Base-by-base conservation (phyloP, 1,140 invertebrate genomes). In the Panulirus ornatus region DNA sequence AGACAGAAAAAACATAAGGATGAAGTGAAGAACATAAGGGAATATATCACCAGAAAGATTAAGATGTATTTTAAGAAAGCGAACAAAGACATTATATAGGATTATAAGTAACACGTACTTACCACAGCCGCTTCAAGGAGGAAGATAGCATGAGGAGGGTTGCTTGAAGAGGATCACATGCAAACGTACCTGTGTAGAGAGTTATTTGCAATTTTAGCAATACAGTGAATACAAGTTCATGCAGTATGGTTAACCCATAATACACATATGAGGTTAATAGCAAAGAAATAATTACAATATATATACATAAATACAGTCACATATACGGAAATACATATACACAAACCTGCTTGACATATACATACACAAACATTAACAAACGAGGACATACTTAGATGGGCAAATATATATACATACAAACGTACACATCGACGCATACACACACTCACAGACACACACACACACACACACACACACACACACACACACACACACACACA, bases 321-420 rank as follows among this genome's bases (percentile, higher is more conserved):
- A 8, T 63, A 63, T 22, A 8, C 58, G 27, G 27, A 63, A 22
- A 63, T 1, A 63, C 27, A 1, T 22, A n/a, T n/a, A 63, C 19
- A 63, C 27, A 63, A 63, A 63, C 27, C 2, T 78, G 19, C 30
- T 40, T 47, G 42, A 14, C 38, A 16, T 78, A 78, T 78, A 19
- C 40, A 22, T 78, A n/a, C 27, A 78, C 36, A 78, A 38, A 78
- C 40, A 78, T 16, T 38, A 38, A 78, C 40, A 78, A 38, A 78
- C 36, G 40, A 5, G 40, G 36, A 78, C 40, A 78, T 78, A 42
- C 40, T 40, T 78, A 78, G 3, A 78, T 44, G 38, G 38, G 40
- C 3, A 78, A 40, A 78, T 44, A 78, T 42, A 78, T 44, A 40
- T 78, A 78, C 2, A 78, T 78, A 78, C 2, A 78, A 40, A 78